A percentile compares a stretch with the other conserved stretches of the same genome.
Conservation (phyloP, 2,888 invertebrate species). For the Silvanus unidentatus region DNA sequence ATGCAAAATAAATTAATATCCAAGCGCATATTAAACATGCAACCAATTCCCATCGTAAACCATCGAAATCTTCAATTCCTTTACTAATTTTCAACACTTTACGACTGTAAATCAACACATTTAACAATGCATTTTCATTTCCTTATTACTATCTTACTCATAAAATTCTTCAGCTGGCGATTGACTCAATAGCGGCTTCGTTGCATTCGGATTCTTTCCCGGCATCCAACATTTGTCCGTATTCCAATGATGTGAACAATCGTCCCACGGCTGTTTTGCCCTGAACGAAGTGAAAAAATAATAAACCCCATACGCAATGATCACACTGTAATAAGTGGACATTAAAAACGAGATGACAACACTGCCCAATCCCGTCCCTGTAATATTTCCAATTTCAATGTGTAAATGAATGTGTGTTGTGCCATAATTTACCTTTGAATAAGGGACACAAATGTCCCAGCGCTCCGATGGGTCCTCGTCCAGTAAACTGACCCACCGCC, state of each 20-base stretch:
- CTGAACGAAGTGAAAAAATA: slow-evolving; percentile 89
- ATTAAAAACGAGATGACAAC: slow-evolving; percentile 91
- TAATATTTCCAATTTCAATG: slow-evolving; percentile 28
- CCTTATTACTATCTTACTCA: too few relatives aligned
- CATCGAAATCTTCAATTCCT: slow-evolving; percentile 77
- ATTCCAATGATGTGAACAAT: slow-evolving; percentile 83
- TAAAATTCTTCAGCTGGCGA: slow-evolving; percentile 91
- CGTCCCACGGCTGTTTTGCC: slow-evolving; percentile 82
- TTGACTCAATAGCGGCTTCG: slow-evolving; percentile 65
- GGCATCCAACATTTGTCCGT: slow-evolving; percentile 78
- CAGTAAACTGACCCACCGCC: slow-evolving; percentile 86
- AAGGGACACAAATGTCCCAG: slow-evolving; percentile 86
- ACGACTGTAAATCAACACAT: slow-evolving; percentile 56
- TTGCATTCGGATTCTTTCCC: slow-evolving; percentile 53
- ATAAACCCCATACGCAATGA: slow-evolving; percentile 90
- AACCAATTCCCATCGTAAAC: slow-evolving; percentile 81
- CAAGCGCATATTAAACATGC: slow-evolving; percentile 87
- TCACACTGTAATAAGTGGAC: slow-evolving; percentile 93
- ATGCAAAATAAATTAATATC: slow-evolving; percentile 91
- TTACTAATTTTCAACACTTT: slow-evolving; percentile 79
- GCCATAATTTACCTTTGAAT: slow-evolving; percentile 68
- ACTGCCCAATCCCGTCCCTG: slow-evolving; percentile 89
- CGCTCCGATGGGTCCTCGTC: slow-evolving; percentile 87
- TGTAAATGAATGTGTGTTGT: neutral
- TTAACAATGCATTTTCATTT: too few relatives aligned